Base-by-base conservation (phyloP, 2,888 invertebrate genomes). In the Hemistola chrysoprasaria region DNA sequence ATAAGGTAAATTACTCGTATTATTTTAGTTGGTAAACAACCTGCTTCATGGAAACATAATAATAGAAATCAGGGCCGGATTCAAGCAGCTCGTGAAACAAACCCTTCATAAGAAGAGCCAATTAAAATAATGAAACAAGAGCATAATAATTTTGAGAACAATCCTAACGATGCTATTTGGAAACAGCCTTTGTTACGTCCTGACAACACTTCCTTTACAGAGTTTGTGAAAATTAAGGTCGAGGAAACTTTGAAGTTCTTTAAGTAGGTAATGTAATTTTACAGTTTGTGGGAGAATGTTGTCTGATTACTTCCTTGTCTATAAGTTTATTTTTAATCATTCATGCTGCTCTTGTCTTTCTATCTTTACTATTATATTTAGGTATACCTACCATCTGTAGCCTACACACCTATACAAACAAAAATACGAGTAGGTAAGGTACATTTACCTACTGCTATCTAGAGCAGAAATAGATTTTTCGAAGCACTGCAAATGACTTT, bases 91-190 rank as follows among this genome's bases (percentile, higher is more conserved):
- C 34, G 38, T 34, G 43, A 34, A 39, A 26, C 30, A 21, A 39
- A 34, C 30, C 30, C 6, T 20, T 44, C 26, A n/a, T 37, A 30
- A 27, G 34, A 38, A 44, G 28, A 38, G 44, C 41, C 35, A 47
- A 44, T 44, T 50, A 41, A 44, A 50, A 43, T 43, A 46, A 43
- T 44, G 38, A 50, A 45, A 47, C 47, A 47, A 41, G 29, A 46
- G 34, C 33, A 11, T 36, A 40, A 45, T 40, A n/a, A n/a, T n/a
- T n/a, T n/a, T 40, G 27, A 45, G 29, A 40, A 45, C 45, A 45
- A 40, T 40, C 28, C 22, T 36, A 36, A 40, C 24, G 32, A 40
- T 24, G 40, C 40, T 36, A 46, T 38, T 38, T 26, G 36, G 32
- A 39, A 36, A 11, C 8, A 33, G 33, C 10, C 26, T 44, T 50